phyloP scores from a whole-genome alignment of 2,797 vertebrate species.

The Premnoplex brunnescens region DNA sequence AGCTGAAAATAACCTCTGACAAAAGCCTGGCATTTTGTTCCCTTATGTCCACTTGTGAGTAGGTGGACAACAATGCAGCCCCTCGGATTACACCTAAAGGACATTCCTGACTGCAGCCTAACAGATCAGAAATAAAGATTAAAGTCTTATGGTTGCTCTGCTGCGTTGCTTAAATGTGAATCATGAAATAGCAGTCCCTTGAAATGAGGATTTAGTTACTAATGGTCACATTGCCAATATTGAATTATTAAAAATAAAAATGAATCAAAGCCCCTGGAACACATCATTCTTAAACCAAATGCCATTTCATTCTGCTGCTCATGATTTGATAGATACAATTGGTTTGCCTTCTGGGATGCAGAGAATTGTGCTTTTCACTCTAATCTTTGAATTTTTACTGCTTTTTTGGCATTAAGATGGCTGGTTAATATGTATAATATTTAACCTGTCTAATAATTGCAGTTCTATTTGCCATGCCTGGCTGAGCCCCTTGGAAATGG shows the following conservation, averaged over 20 bases:
- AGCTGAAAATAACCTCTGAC: constrained; percentile 81
- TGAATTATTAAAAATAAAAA: neutral
- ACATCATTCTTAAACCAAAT: neutral
- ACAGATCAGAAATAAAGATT: constrained; percentile 8
- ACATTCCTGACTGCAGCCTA: neutral
- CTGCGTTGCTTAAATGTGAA: neutral
- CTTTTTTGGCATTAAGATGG: neutral
- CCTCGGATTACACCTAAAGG: constrained; percentile 39
- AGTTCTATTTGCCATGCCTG: neutral
- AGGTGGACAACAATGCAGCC: constrained; percentile 71
- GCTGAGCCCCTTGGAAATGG: neutral
- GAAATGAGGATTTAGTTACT: neutral
- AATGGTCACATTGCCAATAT: neutral
- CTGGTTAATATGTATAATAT: neutral
- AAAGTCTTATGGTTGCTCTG: neutral
- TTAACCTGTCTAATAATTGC: neutral
- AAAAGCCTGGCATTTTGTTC: constrained; percentile 73
- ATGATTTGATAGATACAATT: neutral
- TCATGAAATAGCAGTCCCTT: neutral
- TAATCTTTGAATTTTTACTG: neutral
- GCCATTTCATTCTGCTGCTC: neutral
- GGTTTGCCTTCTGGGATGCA: neutral
- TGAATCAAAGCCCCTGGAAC: neutral
- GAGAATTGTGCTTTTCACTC: neutral
- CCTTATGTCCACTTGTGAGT: constrained; percentile 60